Percentiles rank a stretch among this genome's conserved stretches.
These are phyloP conservation scores for Bradysia coprophila DNA, from an alignment of 1,140 invertebrate genomes.

Conservation along the genomic window DNA sequence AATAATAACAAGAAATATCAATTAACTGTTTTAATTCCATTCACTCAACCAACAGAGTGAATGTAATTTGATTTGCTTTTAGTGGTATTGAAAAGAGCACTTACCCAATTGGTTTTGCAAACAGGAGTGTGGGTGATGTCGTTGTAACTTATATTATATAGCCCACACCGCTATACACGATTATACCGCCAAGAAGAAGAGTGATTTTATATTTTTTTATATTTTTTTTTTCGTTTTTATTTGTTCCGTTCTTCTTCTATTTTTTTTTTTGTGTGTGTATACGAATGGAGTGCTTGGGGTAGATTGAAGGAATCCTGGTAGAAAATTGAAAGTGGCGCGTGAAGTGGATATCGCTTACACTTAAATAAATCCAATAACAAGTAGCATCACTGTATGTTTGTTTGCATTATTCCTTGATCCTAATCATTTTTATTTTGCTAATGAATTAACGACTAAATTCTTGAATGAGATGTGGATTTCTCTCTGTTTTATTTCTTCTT, in stretches of 20 bases:
- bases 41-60: neutral
- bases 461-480: too few relatives aligned
- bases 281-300: neutral
- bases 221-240: neutral
- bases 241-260: too few relatives aligned
- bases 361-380: slow-evolving; percentile 2
- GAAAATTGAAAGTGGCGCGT: slow-evolving; percentile 1
- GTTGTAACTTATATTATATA: neutral
- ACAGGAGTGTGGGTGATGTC: neutral
- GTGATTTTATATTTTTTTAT: neutral
- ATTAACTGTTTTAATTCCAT: slow-evolving; percentile 1
- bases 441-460: too few relatives aligned
- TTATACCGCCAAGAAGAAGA: too few relatives aligned
- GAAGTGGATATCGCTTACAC: slow-evolving; percentile 2
- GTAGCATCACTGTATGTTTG: slow-evolving; percentile 1
- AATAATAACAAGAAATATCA: slow-evolving; percentile 3
- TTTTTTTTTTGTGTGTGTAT: neutral
- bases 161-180: neutral
- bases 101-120: slow-evolving; percentile 2
- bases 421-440: neutral
- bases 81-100: slow-evolving; percentile 3
- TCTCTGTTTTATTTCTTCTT: too few relatives aligned
- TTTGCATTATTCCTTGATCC: neutral
- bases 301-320: slow-evolving; percentile 1
- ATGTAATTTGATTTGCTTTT: slow-evolving; percentile 3